Percentiles rank a stretch among this genome's conserved stretches.
phyloP scores from a whole-genome alignment of 2,888 invertebrate genomes.

The Pseudanteris insignis region DNA sequence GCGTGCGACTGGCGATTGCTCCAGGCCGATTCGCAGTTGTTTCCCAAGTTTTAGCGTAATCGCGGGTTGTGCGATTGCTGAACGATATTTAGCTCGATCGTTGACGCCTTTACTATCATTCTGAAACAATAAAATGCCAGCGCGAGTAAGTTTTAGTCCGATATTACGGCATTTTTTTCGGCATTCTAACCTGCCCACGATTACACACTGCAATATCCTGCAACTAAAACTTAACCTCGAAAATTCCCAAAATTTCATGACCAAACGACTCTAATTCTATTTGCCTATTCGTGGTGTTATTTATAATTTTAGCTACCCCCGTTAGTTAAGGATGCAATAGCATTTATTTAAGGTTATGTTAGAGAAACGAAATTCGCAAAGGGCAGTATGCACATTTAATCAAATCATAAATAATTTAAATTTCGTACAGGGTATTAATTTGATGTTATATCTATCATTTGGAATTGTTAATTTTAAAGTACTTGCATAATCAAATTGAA shows the following conservation, averaged over 20 bases:
- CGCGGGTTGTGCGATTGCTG: background rate
- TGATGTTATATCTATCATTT: too few species aligned
- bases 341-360: too few species aligned
- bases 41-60: slow-evolving; percentile 4
- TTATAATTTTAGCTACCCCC: too few species aligned
- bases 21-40: slow-evolving; percentile 11
- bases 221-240: slow-evolving; percentile 2
- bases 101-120: background rate
- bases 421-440: too few species aligned
- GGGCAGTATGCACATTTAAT: too few species aligned
- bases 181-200: slow-evolving; percentile 2
- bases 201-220: background rate
- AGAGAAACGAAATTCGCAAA: too few species aligned
- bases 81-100: background rate
- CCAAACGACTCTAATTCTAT: background rate
- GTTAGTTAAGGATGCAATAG: too few species aligned
- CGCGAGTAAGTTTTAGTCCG: slow-evolving; percentile 5
- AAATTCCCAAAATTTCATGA: background rate
- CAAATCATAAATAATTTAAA: too few species aligned
- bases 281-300: too few species aligned
- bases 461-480: too few species aligned
- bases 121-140: slow-evolving; percentile 9
- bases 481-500: too few species aligned
- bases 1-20: slow-evolving; percentile 1
- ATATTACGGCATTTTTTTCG: background rate